Percentiles rank a stretch among this genome's conserved stretches.
These are phyloP conservation scores for Pseudomyrmex flavicornis DNA, from an alignment of 1,140 invertebrate species.

Conservation along the genomic window DNA sequence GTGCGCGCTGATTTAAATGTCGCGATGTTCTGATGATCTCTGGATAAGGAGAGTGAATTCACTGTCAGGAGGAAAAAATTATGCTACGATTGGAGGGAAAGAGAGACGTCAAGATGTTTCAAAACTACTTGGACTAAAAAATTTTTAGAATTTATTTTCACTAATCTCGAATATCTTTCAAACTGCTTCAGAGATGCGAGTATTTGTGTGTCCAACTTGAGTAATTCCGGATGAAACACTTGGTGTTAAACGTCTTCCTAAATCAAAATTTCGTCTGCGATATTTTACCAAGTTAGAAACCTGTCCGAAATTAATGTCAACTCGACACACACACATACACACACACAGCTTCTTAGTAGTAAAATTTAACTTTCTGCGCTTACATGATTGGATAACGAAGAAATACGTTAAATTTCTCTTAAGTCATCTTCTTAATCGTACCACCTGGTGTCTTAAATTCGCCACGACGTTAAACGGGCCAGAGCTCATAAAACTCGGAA, in stretches of 20 bases:
- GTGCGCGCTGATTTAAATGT: conserved; percentile 19
- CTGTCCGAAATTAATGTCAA: background rate
- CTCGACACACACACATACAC: background rate
- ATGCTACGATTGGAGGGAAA: background rate
- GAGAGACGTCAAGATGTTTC: background rate
- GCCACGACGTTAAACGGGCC: background rate
- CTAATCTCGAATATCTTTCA: background rate
- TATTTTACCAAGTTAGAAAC: background rate
- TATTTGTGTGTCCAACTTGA: background rate
- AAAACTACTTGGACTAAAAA: background rate
- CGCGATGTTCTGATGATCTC: background rate
- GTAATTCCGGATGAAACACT: background rate
- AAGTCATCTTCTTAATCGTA: background rate
- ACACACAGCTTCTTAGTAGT: no score
- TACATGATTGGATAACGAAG: no score
- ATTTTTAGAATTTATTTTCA: background rate
- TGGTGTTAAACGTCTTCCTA: background rate
- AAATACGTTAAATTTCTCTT: no score
- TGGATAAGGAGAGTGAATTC: background rate
- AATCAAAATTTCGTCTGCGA: background rate
- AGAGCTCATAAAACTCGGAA: conserved; percentile 11
- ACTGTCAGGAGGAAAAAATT: background rate
- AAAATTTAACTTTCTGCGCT: background rate
- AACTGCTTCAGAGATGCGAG: no score
- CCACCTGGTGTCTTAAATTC: background rate